Base-by-base conservation (phyloP, 2,113 vertebrate genomes). In the Meles meles region DNA sequence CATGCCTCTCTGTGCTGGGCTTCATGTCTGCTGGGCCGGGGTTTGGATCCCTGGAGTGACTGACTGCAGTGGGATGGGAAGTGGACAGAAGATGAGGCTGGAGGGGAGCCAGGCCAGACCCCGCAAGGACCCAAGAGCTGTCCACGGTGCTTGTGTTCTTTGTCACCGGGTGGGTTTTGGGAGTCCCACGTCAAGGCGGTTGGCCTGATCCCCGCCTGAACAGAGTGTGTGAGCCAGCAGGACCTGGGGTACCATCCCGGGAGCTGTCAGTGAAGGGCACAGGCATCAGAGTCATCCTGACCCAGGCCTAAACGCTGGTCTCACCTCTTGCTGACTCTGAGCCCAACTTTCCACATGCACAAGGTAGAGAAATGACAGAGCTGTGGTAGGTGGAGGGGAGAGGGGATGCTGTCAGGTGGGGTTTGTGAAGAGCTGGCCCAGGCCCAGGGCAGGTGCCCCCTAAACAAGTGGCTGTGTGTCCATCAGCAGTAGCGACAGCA, bases 361-460 rank as follows among this genome's bases (percentile, higher is more conserved):
- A 31, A 31, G 13, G 15, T 34, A 2, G 87, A 71, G 42, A 34
- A 71, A 7, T 42, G 18, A 13, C n/a, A 79, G 18, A 34, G 61
- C 34, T 49, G 49, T 3, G 1, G 59, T 44, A 18, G 55, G 25
- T 44, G 5, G 55, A 72, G 52, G 84, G 44, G 42, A 42, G 79
- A 17, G 0, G 13, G 27, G 20, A 0, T 13, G 44, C 88, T 59
- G 18, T 59, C 1, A 5, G 14, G 52, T 2, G 29, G 23, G 20
- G 14, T 25, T n/a, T 13, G 39, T 21, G 71, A 52, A 13, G 81
- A 59, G 23, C 11, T 15, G 67, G 18, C 34, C 63, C 17, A 23
- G 88, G 37, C 81, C 7, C 52, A 1, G 6, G 25, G 84, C 49
- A 47, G 69, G 47, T 42, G 34, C 29, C 49, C 49, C 49, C 0